phyloP scores from a whole-genome alignment of 2,113 vertebrate genomes.

The Amblyornis subalaris region DNA sequence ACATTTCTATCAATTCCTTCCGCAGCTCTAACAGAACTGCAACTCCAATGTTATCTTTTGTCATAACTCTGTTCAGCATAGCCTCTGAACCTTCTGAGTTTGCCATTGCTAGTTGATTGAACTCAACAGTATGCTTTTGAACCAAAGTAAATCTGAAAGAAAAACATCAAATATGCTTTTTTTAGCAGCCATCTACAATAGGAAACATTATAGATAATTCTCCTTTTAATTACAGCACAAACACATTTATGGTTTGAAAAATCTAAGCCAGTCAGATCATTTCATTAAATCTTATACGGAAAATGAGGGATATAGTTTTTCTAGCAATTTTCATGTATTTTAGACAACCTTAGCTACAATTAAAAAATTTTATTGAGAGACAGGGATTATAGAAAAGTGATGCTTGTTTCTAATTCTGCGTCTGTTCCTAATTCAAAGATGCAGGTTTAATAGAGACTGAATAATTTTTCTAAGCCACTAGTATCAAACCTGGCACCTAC shows the following conservation, averaged over 20 bases:
- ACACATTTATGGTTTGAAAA: not conserved
- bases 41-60: slow-evolving; percentile 97
- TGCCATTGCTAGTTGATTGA: slow-evolving; percentile 98
- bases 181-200: not conserved
- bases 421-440: not conserved
- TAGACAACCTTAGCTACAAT: not conserved
- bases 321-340: not conserved
- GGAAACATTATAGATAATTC: not conserved
- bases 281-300: not conserved
- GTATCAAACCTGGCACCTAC: not conserved
- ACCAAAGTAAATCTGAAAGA: slow-evolving; percentile 89
- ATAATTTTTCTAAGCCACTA: not conserved
- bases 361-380: not conserved
- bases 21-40: slow-evolving; percentile 91
- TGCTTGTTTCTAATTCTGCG: not conserved
- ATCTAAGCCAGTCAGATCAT: not conserved
- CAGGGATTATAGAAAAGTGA: not conserved
- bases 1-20: slow-evolving; percentile 91
- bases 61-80: slow-evolving; percentile 98
- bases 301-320: not conserved
- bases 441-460: not conserved
- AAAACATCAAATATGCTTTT: not conserved
- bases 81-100: slow-evolving; percentile 97
- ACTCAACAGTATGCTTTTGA: slow-evolving; percentile 98
- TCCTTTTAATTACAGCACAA: not conserved